phyloP scores from a whole-genome alignment of 2,113 vertebrate species.

The Malurus cyaneus region DNA sequence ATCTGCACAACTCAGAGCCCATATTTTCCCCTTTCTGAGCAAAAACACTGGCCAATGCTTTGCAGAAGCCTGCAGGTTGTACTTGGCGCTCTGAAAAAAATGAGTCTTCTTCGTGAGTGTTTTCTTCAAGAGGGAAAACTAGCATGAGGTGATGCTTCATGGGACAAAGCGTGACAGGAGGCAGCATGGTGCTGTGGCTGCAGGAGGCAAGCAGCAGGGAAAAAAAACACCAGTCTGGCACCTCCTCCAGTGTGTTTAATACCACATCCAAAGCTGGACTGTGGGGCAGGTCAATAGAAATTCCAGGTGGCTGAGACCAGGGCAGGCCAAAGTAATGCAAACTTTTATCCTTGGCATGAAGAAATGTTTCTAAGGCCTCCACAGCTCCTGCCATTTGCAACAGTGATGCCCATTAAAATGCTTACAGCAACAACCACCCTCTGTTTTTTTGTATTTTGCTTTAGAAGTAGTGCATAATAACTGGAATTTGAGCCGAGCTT shows the following conservation, averaged over 20 bases:
- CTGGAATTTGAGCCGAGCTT: not conserved
- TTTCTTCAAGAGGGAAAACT: not conserved
- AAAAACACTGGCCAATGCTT: not conserved
- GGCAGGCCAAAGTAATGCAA: not conserved
- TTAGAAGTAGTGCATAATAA: conserved; percentile 24
- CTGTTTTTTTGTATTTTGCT: not conserved
- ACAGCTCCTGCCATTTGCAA: not conserved
- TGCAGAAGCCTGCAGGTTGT: not conserved
- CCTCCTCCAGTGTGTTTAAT: not conserved
- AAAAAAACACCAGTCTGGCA: not conserved
- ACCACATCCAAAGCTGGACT: not conserved
- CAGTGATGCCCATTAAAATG: not conserved
- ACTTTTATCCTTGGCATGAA: not conserved
- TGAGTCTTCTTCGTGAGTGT: not conserved
- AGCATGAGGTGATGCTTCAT: not conserved
- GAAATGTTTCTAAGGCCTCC: not conserved
- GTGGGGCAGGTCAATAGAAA: not conserved
- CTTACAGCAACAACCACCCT: not conserved
- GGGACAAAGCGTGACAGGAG: not conserved
- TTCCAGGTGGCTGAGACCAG: conserved; percentile 3
- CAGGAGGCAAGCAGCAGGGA: not conserved
- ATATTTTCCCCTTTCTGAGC: not conserved
- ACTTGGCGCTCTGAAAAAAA: not conserved
- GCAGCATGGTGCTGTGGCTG: not conserved
- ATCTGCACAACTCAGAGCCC: not conserved